phyloP scores from a whole-genome alignment of 2,797 vertebrate species.

The Hylomyscus alleni region DNA sequence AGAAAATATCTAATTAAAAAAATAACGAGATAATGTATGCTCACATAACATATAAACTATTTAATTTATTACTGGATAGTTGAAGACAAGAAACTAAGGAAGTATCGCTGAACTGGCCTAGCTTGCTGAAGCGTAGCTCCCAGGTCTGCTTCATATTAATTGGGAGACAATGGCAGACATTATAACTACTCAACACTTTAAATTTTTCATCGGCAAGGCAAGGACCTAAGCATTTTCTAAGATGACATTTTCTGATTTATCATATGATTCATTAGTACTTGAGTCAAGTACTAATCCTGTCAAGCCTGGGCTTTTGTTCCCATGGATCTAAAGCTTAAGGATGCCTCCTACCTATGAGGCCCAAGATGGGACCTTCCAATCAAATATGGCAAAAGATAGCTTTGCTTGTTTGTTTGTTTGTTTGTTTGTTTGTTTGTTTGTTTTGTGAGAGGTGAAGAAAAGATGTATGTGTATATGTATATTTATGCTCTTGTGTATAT shows the following conservation, averaged over 20 bases:
- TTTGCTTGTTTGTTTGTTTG: background rate
- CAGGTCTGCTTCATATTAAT: background rate
- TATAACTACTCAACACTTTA: background rate
- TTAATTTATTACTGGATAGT: slow-evolving; percentile 10
- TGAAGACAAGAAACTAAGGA: background rate
- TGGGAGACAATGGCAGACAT: background rate
- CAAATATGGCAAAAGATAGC: background rate
- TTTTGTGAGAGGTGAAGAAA: background rate
- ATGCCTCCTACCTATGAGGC: background rate
- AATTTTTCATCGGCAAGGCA: background rate
- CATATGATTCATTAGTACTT: background rate
- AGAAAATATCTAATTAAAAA: too few species aligned
- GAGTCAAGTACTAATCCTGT: background rate
- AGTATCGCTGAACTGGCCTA: background rate
- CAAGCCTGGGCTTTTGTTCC: background rate
- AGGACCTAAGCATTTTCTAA: background rate
- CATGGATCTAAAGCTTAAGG: background rate
- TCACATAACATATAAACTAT: background rate
- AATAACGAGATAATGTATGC: background rate
- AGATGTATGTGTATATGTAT: background rate
- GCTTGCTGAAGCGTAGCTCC: background rate
- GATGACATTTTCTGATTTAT: background rate
- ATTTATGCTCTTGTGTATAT: background rate
- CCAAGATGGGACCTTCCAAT: background rate
- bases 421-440: background rate